Percentiles rank a stretch among this genome's conserved stretches.
These are phyloP conservation scores for Torymus texanus DNA, from an alignment of 2,888 invertebrate species.

Conservation along the genomic window DNA sequence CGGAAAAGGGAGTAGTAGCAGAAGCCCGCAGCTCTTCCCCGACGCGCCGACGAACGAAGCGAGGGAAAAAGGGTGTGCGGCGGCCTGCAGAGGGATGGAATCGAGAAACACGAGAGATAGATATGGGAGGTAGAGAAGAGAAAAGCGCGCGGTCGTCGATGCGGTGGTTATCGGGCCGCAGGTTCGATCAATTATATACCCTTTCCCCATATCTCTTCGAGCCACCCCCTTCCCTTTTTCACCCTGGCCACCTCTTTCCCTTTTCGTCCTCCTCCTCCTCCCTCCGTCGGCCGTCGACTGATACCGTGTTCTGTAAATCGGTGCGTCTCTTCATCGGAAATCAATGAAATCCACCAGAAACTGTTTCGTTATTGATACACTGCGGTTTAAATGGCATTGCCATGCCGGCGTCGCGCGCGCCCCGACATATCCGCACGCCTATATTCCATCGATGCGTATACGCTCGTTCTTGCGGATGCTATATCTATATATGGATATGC, in stretches of 20 bases:
- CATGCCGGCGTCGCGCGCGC: constrained; percentile 48
- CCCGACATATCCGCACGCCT: constrained; percentile 35
- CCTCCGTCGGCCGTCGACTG: not conserved
- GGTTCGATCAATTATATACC: constrained; percentile 69
- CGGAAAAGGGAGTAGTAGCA: not conserved
- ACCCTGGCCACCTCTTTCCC: constrained; percentile 4
- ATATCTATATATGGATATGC: not conserved
- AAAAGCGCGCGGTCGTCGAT: constrained; percentile 55
- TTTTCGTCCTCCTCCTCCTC: not conserved
- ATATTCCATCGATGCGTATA: not conserved
- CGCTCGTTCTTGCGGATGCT: no score
- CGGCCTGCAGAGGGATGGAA: not conserved
- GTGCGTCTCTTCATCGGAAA: constrained; percentile 69
- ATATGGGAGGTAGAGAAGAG: constrained; percentile 29
- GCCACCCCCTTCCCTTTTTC: constrained; percentile 13
- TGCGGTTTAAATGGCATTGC: constrained; percentile 68
- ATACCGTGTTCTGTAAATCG: constrained; percentile 60
- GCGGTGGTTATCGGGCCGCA: constrained; percentile 68
- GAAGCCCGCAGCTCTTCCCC: not conserved
- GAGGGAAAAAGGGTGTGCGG: constrained; percentile 57
- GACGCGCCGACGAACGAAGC: constrained; percentile 15
- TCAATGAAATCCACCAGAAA: constrained; percentile 71
- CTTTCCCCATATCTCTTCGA: not conserved
- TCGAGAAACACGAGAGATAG: constrained; percentile 33
- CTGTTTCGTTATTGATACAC: constrained; percentile 70